These are phyloP conservation scores for Cantharis flavilabris DNA, from an alignment of 2,888 invertebrate species.

Conservation along the genomic window DNA sequence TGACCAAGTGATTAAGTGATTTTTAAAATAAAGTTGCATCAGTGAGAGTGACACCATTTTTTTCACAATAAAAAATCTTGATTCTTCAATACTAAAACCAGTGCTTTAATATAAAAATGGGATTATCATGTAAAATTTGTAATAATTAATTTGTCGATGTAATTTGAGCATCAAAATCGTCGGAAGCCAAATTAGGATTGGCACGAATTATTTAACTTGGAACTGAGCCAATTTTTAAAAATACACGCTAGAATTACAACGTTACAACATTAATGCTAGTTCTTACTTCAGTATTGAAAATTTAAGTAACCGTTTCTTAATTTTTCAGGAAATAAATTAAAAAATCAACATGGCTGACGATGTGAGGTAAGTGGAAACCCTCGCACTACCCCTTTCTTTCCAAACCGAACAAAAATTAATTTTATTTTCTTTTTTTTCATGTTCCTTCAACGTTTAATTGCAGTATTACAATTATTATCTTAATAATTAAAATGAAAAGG, in stretches of 20 bases:
- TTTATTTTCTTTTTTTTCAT: slow-evolving; percentile 12
- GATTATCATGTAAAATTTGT: slow-evolving; percentile 1
- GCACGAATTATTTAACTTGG: slow-evolving; percentile 30
- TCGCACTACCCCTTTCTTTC: neutral
- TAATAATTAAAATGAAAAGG: slow-evolving; percentile 20
- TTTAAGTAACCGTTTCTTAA: slow-evolving; percentile 21
- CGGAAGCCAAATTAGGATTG: slow-evolving; percentile 37
- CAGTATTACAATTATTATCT: slow-evolving; percentile 18
- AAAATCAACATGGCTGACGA: slow-evolving; percentile 85
- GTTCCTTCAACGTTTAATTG: neutral
- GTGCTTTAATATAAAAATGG: neutral
- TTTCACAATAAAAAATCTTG: neutral
- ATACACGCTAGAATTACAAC: neutral
- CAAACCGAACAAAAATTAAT: neutral
- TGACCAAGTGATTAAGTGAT: neutral
- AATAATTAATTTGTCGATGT: slow-evolving; percentile 13
- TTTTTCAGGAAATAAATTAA: slow-evolving; percentile 61
- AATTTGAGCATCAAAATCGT: slow-evolving; percentile 26
- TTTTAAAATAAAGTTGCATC: neutral
- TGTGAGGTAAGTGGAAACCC: slow-evolving; percentile 59
- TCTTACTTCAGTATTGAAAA: neutral
- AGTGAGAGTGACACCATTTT: neutral
- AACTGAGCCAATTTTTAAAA: slow-evolving; percentile 29
- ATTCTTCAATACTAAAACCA: neutral
- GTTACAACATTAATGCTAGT: neutral